Conservation (phyloP, 2,113 vertebrate genomes). For the Nibea coibor region DNA sequence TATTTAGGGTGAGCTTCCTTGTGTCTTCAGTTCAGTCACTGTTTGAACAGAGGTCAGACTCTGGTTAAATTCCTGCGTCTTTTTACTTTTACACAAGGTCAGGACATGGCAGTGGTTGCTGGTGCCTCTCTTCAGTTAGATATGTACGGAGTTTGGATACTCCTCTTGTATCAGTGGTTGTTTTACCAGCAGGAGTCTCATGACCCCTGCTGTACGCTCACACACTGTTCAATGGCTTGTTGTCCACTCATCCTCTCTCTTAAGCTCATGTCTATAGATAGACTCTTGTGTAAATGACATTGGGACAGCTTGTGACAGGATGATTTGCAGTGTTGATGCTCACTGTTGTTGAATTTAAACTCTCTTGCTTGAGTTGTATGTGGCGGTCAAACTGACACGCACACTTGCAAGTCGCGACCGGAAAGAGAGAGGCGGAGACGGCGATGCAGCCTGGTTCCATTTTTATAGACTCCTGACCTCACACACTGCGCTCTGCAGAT, state of each 20-base stretch:
- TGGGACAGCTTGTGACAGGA: neutral
- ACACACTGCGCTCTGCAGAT: no score
- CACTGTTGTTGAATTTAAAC: neutral
- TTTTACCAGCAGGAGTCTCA: slow-evolving; percentile 19
- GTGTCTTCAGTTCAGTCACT: neutral
- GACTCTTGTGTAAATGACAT: neutral
- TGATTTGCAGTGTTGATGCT: neutral
- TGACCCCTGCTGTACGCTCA: slow-evolving; percentile 21
- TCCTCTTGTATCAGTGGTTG: neutral
- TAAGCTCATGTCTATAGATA: neutral
- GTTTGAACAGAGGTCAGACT: neutral
- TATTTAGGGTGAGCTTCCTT: neutral
- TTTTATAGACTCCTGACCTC: no score
- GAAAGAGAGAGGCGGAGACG: no score
- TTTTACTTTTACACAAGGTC: neutral
- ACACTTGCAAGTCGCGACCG: no score
- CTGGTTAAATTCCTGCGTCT: neutral
- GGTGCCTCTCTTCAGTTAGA: neutral
- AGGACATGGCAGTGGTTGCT: no score
- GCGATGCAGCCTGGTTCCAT: no score
- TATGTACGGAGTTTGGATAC: neutral
- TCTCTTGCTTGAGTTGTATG: no score
- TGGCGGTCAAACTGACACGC: no score
- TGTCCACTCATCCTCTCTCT: neutral
- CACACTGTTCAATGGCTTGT: neutral